Base-by-base conservation (phyloP, 1,140 invertebrate species). In the Drosophila simulans region DNA sequence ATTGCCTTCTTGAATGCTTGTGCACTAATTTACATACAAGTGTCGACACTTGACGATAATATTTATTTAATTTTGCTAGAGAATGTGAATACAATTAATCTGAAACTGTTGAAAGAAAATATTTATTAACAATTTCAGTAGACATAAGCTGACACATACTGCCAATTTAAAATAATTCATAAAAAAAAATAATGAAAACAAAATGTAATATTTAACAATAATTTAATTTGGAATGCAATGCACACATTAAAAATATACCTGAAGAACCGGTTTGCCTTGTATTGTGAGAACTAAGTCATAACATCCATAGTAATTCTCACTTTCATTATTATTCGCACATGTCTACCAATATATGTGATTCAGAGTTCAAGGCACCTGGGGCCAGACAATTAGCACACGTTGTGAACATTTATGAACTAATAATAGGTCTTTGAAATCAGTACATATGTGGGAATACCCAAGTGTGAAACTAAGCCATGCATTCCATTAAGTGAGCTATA, bases 341-440 rank as follows among this genome's bases (percentile, higher is more conserved):
- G 31, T 22, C 10, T 13, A 2, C 34, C 37, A 35, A 20, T 13
- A 20, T 13, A 11, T 15, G 10, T 70, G 64, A 68, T 8, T 68
- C 64, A 68, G 15, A 17, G 73, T 82, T 82, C 79, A 78, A 82
- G 34, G 35, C 57, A 68, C 79, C 79, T 62, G 25, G 12, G 46
- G 11, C 17, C 31, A 10, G 42, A 40, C 58, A 77, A 66, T 73
- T 68, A 81, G 48, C 70, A 75, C 40, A 31, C 58, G 75, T 37
- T 58, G 40, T 54, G 34, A 34, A 31, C 54, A 70, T 46, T 73
- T 79, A 56, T 27, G 15, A 46, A 56, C 43, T 80, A 80, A 70
- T 70, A 82, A 65, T 66, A 63, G 63, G 34, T 35, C 17, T 31
- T 15, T 10, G 35, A 35, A 43, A 13, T 43, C 1, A 11, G n/a